Base-by-base conservation (phyloP, 2,888 invertebrate species). In the Ophioninae sp. region DNA sequence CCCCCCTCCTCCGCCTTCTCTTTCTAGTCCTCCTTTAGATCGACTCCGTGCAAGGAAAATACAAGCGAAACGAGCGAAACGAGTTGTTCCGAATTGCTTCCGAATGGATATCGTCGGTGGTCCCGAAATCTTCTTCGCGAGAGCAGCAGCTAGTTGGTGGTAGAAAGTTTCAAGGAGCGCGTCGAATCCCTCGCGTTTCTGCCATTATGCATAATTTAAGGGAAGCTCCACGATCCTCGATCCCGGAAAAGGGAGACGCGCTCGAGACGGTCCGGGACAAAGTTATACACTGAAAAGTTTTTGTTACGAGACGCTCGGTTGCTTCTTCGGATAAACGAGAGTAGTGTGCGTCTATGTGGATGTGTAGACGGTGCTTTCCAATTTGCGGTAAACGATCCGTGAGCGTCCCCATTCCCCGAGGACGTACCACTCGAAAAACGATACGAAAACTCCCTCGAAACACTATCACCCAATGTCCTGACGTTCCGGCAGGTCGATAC, bases 301-400 rank as follows among this genome's bases (percentile, higher is more conserved):
- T 71, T 67, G 75, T 44, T 59, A 69, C 74, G 68, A 74, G 71
- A 68, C 79, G 76, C 58, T 84, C 78, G 51, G 73, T 58, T 78
- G 74, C 73, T 84, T 58, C 61, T 61, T 71, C 67, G 56, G 65
- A 61, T 68, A 67, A 61, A 76, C 56, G 20, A 65, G 56, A 63
- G 41, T 61, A 59, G 79, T 68, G 67, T 72, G 75, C n/a, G n/a
- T n/a, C n/a, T n/a, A n/a, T n/a, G n/a, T n/a, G n/a, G n/a, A n/a
- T n/a, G n/a, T n/a, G n/a, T 73, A 83, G 80, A 76, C 73, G 82
- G 80, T 78, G 81, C 85, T 87, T 85, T 86, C 85, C 85, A 85
- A 86, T 87, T 85, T 84, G 79, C 81, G 73, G 78, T 78, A 83
- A 87, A 85, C 84, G 86, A 85, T 83, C 85, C 80, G 68, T 85